phyloP scores from a whole-genome alignment of 2,113 vertebrate species.

The Lagopus muta region DNA sequence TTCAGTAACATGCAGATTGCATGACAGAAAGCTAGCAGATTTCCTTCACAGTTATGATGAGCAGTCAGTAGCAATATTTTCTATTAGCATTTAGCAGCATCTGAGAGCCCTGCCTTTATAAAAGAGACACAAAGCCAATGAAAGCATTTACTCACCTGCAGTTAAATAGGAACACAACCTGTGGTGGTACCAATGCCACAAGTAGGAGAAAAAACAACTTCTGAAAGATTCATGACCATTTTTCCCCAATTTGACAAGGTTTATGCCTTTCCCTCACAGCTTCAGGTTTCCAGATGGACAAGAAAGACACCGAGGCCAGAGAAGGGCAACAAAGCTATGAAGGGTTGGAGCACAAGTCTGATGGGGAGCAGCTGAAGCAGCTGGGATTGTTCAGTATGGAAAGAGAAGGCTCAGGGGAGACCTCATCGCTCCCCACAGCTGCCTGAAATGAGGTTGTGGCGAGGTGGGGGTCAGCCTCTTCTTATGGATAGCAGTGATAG shows the following conservation, averaged over 20 bases:
- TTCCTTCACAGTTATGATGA: accelerated
- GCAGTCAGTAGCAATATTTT: background rate
- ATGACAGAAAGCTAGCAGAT: background rate
- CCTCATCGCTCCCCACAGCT: too few species aligned
- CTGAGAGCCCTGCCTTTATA: background rate
- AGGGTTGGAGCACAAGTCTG: too few species aligned
- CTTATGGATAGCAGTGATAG: too few species aligned
- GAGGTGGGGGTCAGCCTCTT: too few species aligned
- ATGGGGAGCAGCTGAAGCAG: too few species aligned
- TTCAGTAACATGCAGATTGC: background rate
- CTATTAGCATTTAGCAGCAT: background rate
- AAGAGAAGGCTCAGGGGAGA: too few species aligned
- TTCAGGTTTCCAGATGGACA: background rate
- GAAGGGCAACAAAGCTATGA: too few species aligned
- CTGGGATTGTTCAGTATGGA: too few species aligned
- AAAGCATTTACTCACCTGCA: background rate
- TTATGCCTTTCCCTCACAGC: background rate
- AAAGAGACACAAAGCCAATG: background rate
- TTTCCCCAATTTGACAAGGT: background rate
- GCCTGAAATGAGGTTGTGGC: too few species aligned
- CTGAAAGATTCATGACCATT: background rate
- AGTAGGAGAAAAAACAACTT: background rate
- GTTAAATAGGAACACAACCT: background rate
- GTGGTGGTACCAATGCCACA: background rate
- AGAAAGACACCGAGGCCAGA: background rate